Evolutionary conservation across 2,797 vertebrate genomes (phyloP).

Genomic region (Amblyraja radiata): DNA sequence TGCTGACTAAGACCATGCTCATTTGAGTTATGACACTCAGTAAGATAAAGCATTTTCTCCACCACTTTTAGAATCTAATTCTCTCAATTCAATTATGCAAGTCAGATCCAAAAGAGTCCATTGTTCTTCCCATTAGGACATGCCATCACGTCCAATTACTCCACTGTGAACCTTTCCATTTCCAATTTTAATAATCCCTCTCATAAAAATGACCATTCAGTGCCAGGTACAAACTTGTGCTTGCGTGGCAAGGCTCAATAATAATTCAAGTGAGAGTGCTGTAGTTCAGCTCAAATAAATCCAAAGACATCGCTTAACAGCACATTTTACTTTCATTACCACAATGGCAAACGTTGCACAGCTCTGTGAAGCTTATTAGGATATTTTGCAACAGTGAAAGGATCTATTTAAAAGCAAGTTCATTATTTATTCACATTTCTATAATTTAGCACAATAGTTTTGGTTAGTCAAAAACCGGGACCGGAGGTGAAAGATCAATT

Average conservation of each 20-base stretch:
- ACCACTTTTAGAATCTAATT: neutral
- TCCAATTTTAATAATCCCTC: neutral
- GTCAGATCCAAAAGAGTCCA: neutral
- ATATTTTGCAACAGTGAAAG: neutral
- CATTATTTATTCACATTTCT: neutral
- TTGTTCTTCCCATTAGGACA: neutral
- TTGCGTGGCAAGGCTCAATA: neutral
- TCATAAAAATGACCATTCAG: neutral
- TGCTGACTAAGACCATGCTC: neutral
- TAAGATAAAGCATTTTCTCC: neutral
- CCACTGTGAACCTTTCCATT: neutral
- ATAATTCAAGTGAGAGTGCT: neutral
- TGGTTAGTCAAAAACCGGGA: neutral
- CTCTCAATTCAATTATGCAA: neutral
- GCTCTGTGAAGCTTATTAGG: neutral
- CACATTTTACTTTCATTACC: neutral
- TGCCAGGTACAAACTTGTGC: neutral
- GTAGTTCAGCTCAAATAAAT: neutral
- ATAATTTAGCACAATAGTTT: neutral
- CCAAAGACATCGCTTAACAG: neutral
- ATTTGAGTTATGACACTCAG: neutral
- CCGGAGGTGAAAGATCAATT: neutral
- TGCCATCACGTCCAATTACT: neutral
- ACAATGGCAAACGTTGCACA: neutral
- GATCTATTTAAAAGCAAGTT: neutral